These are phyloP conservation scores for Apteryx mantelli DNA, from an alignment of 2,113 vertebrate species.

Conservation along the genomic window DNA sequence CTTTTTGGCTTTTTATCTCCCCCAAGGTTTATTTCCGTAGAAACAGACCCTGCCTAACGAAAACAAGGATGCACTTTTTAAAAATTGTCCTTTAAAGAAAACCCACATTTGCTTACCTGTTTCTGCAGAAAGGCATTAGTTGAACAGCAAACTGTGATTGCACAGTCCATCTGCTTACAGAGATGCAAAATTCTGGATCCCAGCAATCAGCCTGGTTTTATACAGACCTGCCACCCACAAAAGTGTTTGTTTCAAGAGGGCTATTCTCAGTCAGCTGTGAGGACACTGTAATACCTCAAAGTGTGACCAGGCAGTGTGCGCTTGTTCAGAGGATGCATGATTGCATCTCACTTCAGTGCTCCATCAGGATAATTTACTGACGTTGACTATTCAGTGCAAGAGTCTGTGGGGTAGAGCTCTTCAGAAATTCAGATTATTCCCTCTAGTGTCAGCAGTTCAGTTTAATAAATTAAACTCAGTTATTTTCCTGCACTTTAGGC, in stretches of 20 bases:
- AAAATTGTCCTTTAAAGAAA: neutral
- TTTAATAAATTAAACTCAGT: neutral
- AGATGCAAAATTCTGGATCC: neutral
- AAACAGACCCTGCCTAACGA: neutral
- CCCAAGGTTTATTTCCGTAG: neutral
- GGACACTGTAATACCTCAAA: neutral
- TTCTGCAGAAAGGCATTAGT: neutral
- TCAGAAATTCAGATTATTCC: neutral
- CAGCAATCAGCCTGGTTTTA: neutral
- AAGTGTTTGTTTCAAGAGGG: neutral
- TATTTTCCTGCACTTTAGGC: neutral
- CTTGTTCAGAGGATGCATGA: neutral
- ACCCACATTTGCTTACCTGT: neutral
- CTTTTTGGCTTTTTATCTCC: neutral
- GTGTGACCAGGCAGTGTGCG: fast-evolving
- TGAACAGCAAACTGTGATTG: neutral
- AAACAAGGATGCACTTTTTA: neutral
- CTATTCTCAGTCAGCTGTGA: fast-evolving
- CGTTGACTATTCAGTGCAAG: neutral
- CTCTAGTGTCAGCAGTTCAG: neutral
- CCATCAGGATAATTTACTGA: neutral
- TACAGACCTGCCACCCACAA: neutral
- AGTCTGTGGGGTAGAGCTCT: neutral
- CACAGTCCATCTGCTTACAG: neutral
- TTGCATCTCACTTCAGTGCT: neutral